Conservation (phyloP, 2,113 vertebrate genomes). For the Chlorodrepanis virens region DNA sequence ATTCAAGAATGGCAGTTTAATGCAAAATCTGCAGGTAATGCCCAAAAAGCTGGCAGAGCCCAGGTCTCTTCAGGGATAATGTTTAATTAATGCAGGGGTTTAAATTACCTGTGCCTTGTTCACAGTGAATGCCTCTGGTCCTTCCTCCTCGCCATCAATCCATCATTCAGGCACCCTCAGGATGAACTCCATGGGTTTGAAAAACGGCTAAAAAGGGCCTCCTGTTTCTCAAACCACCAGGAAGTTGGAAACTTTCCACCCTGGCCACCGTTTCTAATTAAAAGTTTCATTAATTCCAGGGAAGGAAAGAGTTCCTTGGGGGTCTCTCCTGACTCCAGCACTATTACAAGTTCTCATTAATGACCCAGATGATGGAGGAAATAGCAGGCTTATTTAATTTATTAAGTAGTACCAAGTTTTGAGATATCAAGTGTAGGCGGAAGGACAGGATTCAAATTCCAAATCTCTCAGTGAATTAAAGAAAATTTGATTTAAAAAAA, state of each 20-base stretch:
- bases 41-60: not conserved
- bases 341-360: not conserved
- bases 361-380: not conserved
- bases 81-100: not conserved
- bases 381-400: not conserved
- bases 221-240: not conserved
- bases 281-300: not conserved
- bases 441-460: not conserved
- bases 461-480: not conserved
- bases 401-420: not conserved
- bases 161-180: not conserved
- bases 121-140: not conserved
- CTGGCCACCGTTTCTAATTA: not conserved
- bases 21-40: not conserved
- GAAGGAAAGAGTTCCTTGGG: not conserved
- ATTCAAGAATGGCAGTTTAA: not conserved
- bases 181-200: not conserved
- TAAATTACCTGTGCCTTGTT: not conserved
- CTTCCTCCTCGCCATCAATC: not conserved
- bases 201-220: not conserved
- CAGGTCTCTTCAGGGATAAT: not conserved
- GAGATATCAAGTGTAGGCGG: not conserved
- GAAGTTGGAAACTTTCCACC: not conserved
- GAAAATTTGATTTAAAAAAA: not conserved
- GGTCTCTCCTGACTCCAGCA: not conserved